Evolutionary conservation across 2,113 vertebrate species (phyloP), one percentile per base, ranked within the genome.

Genomic region (Tylochromis polylepis): DNA sequence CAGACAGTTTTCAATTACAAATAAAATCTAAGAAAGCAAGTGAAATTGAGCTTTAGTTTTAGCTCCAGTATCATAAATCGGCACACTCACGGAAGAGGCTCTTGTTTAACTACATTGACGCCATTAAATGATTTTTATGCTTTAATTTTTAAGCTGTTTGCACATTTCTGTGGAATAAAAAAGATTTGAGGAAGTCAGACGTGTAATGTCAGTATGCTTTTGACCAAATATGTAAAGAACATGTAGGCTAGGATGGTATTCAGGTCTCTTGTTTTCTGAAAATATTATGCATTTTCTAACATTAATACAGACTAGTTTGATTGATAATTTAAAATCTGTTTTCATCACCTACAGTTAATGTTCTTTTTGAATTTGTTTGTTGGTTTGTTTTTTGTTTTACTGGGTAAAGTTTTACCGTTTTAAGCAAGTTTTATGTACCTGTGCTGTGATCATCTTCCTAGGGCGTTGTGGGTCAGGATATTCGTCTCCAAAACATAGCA

Each of bases 401-500:
- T 49, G 78, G 16, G 16, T 83, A 8, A 55, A 5, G 16, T 49
- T 38, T 8, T 65, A 6, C 0, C n/a, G 8, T 53, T 53, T 34
- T 34, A 77, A 31, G 5, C 7, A 3, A 22, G 4, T 27, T 53
- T 20, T 11, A 14, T 1, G 1, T 96, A 99, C 99, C 88, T 98
- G 98, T 87, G 97, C 99, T 86, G 98, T 99, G 94, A 99, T 99
- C 95, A 99, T 96, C 82, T 99, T 99, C 92, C 97, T 97, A 51
- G 97, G 96, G 82, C 98, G 95, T 91, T 99, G 98, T 1, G 97
- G 97, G 83, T 98, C 97, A 14, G 98, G 98, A 95, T 98, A 99
- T 94, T 99, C 99, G 5, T 99, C 99, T 78, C 98, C 98, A 49
- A 99, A 99, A 93, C 98, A 98, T 22, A 99, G 95, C 72, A 97